phyloP scores from a whole-genome alignment of 37 sponge, comb jelly and placozoan genomes.

The Lycopodina hypogea region DNA sequence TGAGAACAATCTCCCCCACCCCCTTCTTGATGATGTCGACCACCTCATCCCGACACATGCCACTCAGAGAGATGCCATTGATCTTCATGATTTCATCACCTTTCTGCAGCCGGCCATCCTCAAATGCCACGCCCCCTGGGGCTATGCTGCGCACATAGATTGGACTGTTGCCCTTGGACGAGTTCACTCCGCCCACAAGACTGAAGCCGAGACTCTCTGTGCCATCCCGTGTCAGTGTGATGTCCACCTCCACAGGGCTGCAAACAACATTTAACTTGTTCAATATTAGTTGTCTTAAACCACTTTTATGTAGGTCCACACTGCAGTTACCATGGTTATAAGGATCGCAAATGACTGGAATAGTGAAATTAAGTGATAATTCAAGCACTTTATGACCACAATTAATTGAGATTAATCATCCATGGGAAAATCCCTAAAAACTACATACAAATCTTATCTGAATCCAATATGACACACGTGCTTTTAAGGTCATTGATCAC shows the following conservation, averaged over 20 bases:
- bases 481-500: too few species aligned
- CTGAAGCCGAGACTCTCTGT: conserved; percentile 84
- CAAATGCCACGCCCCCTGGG: conserved; percentile 64
- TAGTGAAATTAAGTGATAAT: too few species aligned
- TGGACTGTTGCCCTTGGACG: conserved; percentile 83
- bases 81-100: conserved; percentile 65
- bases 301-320: background rate
- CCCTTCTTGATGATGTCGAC: conserved; percentile 64
- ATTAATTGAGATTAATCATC: too few species aligned
- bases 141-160: conserved; percentile 80
- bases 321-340: background rate
- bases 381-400: too few species aligned
- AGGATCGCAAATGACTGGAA: too few species aligned
- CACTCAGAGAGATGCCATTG: conserved; percentile 35
- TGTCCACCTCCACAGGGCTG: conserved; percentile 24
- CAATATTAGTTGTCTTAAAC: background rate
- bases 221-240: conserved; percentile 30
- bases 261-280: too few species aligned
- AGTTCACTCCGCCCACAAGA: conserved; percentile 83
- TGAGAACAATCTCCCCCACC: conserved; percentile 46
- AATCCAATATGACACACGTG: too few species aligned
- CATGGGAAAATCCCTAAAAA: too few species aligned
- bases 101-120: conserved; percentile 73
- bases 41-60: conserved; percentile 62
- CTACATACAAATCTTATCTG: too few species aligned